Base-by-base conservation (phyloP, 2,888 invertebrate species). In the Orthosia incerta region DNA sequence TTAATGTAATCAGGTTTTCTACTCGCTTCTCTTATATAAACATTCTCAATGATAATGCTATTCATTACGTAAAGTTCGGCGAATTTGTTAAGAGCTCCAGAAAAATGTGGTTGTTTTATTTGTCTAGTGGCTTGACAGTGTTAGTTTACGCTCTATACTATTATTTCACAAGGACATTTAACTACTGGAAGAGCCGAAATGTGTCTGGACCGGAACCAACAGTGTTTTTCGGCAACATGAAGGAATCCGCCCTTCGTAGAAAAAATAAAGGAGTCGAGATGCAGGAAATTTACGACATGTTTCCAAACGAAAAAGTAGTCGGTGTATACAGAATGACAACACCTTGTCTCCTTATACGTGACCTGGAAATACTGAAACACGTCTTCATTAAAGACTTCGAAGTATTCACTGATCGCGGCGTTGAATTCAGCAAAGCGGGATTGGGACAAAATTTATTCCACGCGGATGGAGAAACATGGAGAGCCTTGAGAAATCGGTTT, bases 311-410 rank as follows among this genome's bases (percentile, higher is more conserved):
- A 77, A 93, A 92, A 84, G 85, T 93, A 0, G 90, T 94, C 1
- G 94, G 94, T 3, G 16, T 93, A 0, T 94, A 89, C 56, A 90
- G 91, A 74, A 89, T 92, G 87, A 91, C 90, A 0, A 88, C 87
- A n/a, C 94, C 93, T 0, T 82, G 85, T 50, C 67, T 94, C 12
- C 57, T 94, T 4, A 71, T 94, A 16, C 84, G 91, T 9, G 94
- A 94, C 77, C 82, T 92, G 31, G 93, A 94, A 15, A 69, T 93
- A 3, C 82, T 94, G 9, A 93, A 93, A 81, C 86, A 91, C 7
- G 73, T 94, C 1, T 86, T 94, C 82, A 91, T 94, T 15, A 93
- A 92, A 71, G 93, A 93, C 76, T 94, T 94, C 60, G 89, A 93
- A 13, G 4, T 64, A 2, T 94, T 94, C 45, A n/a, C 74, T 3